Evolutionary conservation across 2,113 vertebrate species (phyloP), one percentile per base, ranked within the genome.

Genomic region (Oncorhynchus masou): DNA sequence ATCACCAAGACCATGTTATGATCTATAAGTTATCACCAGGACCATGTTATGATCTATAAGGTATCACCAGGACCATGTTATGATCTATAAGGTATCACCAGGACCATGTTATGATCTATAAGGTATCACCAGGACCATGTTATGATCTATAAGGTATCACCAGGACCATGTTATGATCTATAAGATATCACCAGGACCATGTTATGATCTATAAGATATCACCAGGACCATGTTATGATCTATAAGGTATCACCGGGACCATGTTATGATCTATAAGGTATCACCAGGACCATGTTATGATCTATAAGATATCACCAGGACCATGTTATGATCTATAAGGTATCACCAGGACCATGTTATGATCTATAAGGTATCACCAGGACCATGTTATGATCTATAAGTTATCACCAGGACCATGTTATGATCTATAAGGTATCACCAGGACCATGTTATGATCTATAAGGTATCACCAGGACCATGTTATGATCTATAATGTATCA

Each of bases 31-130:
- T 34, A 29, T 29, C 27, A 34, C 85, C 85, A 92, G 88, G 88
- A 34, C 85, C 85, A 92, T 88, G 88, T 90, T 87, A 86, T 90
- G 90, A 89, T 83, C 87, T 88, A 89, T 83, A 91, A 89, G 81
- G 85, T 85, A 84, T 80, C 85, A 70, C 11, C 84, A 80, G 82
- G 84, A 49, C 85, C 79, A 85, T 88, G 88, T 90, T 87, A 86
- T 29, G 29, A 4, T 29, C 29, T 29, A 29, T 29, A 29, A 29
- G 29, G 4, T 29, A 29, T 31, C 31, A 31, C 5, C 4, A 31
- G 5, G 90, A 31, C 85, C 85, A 92, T 88, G 88, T 90, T 87
- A 86, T 90, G 90, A 89, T 83, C 87, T 88, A 89, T 83, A 91
- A 89, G 81, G 87, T 85, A 84, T 80, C 85, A 70, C 5, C 84